Base-by-base conservation (phyloP, 1,140 invertebrate species). In the Dendrolimus punctatus region DNA sequence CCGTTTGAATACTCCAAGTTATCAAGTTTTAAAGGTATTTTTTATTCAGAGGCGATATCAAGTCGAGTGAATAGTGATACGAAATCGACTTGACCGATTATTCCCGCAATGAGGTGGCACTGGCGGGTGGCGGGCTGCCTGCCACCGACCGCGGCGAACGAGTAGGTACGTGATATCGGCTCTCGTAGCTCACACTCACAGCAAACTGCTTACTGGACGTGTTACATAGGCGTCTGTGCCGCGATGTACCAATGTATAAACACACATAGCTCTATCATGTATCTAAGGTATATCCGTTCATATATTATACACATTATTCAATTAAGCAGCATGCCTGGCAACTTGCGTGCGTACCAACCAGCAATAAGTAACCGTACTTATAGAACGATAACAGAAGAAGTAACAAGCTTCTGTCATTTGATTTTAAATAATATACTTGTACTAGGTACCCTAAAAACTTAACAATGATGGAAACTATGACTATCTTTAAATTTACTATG, bases 181-280 rank as follows among this genome's bases (percentile, higher is more conserved):
- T 77, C 80, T 78, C 79, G 80, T 86, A 80, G 75, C 78, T 76
- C 83, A 86, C 79, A 86, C 78, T 76, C 83, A 86, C 79, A 86
- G 84, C 80, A 84, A 86, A 86, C 76, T 83, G 79, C 79, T 84
- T 86, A 83, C 78, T 86, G 83, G 79, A 86, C 80, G 79, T 80
- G 79, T 83, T 83, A 85, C 77, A 78, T 85, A 83, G 80, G 81
- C 81, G 79, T 76, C 67, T 78, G 72, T 80, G 76, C 71, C 61
- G 72, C 71, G 69, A 76, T 80, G 68, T 77, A 77, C 71, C 68
- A 76, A 83, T 71, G 74, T 73, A 79, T 74, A 79, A 71, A 80
- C 73, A 82, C 64, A 79, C 66, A 73, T 80, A 80, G 53, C 66
- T 71, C 55, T 61, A 64, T 59, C 66, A 59, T 64, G 65, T 58